phyloP scores from a whole-genome alignment of 2,888 invertebrate genomes.

The Lordiphosa fenestrarum region DNA sequence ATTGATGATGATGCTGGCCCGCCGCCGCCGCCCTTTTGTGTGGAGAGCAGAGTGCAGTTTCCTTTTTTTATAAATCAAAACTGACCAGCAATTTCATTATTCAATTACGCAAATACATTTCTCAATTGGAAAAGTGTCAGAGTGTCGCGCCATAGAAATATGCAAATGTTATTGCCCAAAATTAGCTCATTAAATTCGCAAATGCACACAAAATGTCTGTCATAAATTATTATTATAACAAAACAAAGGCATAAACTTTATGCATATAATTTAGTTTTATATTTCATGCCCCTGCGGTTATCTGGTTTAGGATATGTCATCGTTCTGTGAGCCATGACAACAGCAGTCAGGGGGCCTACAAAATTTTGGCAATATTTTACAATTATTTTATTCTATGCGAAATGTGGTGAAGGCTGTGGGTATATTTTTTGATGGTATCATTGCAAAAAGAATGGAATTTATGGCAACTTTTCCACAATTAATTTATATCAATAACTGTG shows the following conservation, averaged over 20 bases:
- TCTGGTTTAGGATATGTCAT: slow-evolving; percentile 9
- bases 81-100: neutral
- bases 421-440: too few relatives aligned
- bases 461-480: too few relatives aligned
- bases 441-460: too few relatives aligned
- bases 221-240: slow-evolving; percentile 7
- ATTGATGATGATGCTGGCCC: slow-evolving; percentile 27
- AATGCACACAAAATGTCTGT: slow-evolving; percentile 1
- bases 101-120: slow-evolving; percentile 1
- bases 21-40: too few relatives aligned
- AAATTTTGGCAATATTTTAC: too few relatives aligned
- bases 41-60: slow-evolving; percentile 9
- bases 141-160: too few relatives aligned
- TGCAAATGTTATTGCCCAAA: slow-evolving; percentile 10
- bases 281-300: slow-evolving; percentile 5
- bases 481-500: too few relatives aligned
- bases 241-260: slow-evolving; percentile 4
- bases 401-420: too few relatives aligned
- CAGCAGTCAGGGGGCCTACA: too few relatives aligned
- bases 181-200: slow-evolving; percentile 16
- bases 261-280: slow-evolving; percentile 3
- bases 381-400: too few relatives aligned
- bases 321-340: slow-evolving; percentile 3
- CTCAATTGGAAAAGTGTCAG: slow-evolving; percentile 4
- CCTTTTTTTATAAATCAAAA: slow-evolving; percentile 9